Percentiles rank a stretch among this genome's conserved stretches.
phyloP scores from a whole-genome alignment of 2,797 vertebrate species.

The Euphonia xanthogaster region DNA sequence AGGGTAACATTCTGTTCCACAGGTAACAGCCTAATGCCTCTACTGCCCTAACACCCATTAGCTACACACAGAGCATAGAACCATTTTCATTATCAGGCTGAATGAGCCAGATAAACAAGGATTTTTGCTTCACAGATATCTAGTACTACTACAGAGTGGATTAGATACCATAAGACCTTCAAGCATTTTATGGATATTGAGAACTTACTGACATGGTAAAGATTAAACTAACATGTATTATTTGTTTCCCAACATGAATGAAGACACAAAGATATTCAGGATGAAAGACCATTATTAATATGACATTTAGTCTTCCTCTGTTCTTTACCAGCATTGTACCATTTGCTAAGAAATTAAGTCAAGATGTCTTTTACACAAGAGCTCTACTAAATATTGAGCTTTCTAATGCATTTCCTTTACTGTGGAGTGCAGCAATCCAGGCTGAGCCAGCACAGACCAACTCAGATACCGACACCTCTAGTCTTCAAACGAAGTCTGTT shows the following conservation, averaged over 20 bases:
- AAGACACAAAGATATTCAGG: neutral
- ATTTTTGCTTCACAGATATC: neutral
- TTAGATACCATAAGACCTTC: neutral
- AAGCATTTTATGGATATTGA: neutral
- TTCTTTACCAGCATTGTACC: neutral
- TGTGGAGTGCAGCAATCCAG: neutral
- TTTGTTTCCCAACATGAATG: neutral
- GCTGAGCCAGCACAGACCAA: neutral
- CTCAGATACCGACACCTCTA: neutral
- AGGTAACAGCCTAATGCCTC: neutral
- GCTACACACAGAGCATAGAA: neutral
- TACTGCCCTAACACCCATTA: neutral
- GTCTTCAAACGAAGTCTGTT: neutral
- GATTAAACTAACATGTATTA: neutral
- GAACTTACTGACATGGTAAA: neutral
- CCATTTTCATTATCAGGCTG: neutral
- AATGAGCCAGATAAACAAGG: neutral
- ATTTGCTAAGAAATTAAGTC: neutral
- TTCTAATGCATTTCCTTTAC: neutral
- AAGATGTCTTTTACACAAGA: neutral
- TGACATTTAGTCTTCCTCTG: neutral
- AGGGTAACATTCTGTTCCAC: neutral
- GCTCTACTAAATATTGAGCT: neutral
- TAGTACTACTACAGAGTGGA: neutral
- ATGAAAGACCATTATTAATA: neutral